Evolutionary conservation across 2,888 invertebrate genomes (phyloP).

Genomic region (Endomychus coccineus): DNA sequence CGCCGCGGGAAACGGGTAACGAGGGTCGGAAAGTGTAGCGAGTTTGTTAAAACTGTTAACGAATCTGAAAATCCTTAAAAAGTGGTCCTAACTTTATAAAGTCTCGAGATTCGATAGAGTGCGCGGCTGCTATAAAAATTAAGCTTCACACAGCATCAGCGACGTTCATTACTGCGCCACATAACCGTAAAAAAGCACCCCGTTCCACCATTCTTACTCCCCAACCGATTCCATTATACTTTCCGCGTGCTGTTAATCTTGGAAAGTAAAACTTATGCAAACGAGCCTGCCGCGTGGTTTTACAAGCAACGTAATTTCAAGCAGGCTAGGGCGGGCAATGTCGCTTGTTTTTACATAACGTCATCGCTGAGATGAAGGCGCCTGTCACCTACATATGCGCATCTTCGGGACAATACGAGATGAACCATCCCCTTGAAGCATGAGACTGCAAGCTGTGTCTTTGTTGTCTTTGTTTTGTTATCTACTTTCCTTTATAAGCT

Average conservation of each 20-base stretch:
- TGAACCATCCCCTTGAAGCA: slow-evolving; percentile 32
- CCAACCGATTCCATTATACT: slow-evolving; percentile 40
- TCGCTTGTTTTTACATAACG: slow-evolving; percentile 34
- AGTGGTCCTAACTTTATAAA: slow-evolving; percentile 41
- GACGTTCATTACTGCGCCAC: slow-evolving; percentile 39
- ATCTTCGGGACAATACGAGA: slow-evolving; percentile 37
- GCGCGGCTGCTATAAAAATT: slow-evolving; percentile 41
- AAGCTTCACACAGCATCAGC: slow-evolving; percentile 38
- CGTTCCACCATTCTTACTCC: slow-evolving; percentile 8
- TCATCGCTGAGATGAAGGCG: slow-evolving; percentile 31
- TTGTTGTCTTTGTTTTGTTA: too few relatives aligned
- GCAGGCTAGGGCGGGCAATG: slow-evolving; percentile 18
- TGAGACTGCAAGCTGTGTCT: too few relatives aligned
- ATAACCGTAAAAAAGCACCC: slow-evolving; percentile 40
- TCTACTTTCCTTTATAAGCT: too few relatives aligned
- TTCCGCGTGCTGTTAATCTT: slow-evolving; percentile 44
- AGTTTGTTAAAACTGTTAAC: slow-evolving; percentile 45
- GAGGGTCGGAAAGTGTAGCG: slow-evolving; percentile 37
- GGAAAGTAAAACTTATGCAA: slow-evolving; percentile 46
- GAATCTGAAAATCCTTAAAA: slow-evolving; percentile 44
- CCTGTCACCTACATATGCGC: slow-evolving; percentile 36
- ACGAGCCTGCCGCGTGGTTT: slow-evolving; percentile 44
- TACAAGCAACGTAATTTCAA: slow-evolving; percentile 44
- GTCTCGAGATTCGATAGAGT: slow-evolving; percentile 37
- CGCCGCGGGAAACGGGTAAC: slow-evolving; percentile 23